phyloP scores from a whole-genome alignment of 2,888 invertebrate genomes.

The Folsomia candida region DNA sequence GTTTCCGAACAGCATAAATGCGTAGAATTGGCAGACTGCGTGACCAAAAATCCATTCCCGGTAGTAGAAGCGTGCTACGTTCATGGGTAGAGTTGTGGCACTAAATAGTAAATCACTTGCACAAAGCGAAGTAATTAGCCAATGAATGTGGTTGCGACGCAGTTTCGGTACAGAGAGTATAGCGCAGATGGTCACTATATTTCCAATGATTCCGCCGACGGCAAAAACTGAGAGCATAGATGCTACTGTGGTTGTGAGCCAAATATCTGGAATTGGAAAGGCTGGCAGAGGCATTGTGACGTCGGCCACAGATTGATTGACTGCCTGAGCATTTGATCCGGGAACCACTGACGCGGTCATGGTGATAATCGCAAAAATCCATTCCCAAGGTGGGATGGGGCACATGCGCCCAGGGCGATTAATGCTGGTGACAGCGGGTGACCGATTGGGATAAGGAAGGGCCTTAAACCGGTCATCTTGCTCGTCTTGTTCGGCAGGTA shows the following conservation, averaged over 20 bases:
- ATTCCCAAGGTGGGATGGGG: neutral
- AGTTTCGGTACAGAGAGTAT: neutral
- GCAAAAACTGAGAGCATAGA: neutral
- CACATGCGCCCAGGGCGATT: neutral
- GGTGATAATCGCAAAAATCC: neutral
- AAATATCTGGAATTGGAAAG: neutral
- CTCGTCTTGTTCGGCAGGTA: slow-evolving; percentile 12
- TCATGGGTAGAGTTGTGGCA: neutral
- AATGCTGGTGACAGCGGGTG: neutral
- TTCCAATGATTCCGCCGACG: slow-evolving; percentile 3
- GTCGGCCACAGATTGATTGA: neutral
- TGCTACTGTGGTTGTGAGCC: neutral
- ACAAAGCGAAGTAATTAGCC: neutral
- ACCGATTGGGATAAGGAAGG: neutral
- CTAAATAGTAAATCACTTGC: slow-evolving; percentile 8
- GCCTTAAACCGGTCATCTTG: slow-evolving; percentile 2
- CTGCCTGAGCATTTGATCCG: neutral
- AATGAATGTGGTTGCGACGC: neutral
- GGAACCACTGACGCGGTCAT: neutral
- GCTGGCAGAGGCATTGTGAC: neutral
- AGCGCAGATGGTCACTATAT: neutral
- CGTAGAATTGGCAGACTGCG: neutral
- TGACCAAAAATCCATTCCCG: neutral
- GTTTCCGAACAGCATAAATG: slow-evolving; percentile 2
- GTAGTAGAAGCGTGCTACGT: neutral